phyloP scores from a whole-genome alignment of 2,797 vertebrate genomes.

The Eulemur rubriventer region DNA sequence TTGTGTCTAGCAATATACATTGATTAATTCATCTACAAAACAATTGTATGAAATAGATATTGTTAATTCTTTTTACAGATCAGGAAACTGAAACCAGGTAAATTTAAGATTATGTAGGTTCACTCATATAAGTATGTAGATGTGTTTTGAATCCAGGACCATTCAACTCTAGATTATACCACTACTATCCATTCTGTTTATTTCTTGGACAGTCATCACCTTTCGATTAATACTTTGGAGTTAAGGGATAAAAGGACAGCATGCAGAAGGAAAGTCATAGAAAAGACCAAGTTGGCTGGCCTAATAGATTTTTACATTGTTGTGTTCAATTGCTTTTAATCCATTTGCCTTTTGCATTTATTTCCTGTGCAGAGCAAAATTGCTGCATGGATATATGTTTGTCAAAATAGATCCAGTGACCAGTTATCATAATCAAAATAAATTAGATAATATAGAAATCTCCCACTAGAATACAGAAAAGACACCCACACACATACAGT shows the following conservation, averaged over 20 bases:
- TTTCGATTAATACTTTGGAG: neutral
- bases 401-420: neutral
- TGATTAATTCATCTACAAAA: neutral
- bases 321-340: neutral
- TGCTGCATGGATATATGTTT: neutral
- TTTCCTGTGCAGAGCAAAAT: neutral
- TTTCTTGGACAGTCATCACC: neutral
- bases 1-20: neutral
- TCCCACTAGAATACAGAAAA: neutral
- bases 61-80: neutral
- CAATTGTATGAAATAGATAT: neutral
- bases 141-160: neutral
- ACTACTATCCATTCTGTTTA: neutral
- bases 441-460: neutral
- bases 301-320: neutral
- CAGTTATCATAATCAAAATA: neutral
- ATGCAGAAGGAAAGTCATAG: neutral
- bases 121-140: neutral
- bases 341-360: neutral
- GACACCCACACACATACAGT: neutral
- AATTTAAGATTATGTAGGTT: neutral
- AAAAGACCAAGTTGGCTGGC: neutral
- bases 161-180: neutral
- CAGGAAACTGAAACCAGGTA: neutral
- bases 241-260: neutral